These are phyloP conservation scores for Varanus salvator DNA, from an alignment of 2,113 vertebrate species.

Conservation along the genomic window DNA sequence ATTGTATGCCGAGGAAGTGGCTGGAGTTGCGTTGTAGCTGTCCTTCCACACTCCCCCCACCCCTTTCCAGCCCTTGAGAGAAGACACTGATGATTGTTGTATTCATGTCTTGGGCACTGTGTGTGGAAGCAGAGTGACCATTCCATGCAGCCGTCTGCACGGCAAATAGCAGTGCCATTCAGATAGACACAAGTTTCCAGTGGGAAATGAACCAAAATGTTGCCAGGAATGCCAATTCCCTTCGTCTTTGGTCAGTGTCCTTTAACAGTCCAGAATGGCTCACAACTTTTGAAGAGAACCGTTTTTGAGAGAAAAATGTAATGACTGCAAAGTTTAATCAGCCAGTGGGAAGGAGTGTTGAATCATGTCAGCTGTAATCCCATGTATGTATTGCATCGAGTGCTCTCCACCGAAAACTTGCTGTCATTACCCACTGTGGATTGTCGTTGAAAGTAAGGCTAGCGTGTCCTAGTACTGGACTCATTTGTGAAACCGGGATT, in stretches of 20 bases:
- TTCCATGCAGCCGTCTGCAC: not conserved
- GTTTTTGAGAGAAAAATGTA: not conserved
- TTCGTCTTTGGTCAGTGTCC: not conserved
- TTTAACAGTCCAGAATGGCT: not conserved
- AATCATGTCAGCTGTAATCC: not conserved
- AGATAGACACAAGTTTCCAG: too few relatives aligned
- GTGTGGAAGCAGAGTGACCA: not conserved
- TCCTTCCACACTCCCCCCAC: not conserved
- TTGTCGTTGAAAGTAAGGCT: not conserved
- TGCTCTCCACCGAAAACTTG: not conserved
- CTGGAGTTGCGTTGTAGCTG: not conserved
- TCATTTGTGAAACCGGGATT: not conserved
- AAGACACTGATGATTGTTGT: not conserved
- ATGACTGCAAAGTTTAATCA: not conserved
- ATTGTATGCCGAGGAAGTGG: slow-evolving; percentile 56
- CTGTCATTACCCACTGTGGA: not conserved
- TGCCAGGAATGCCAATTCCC: not conserved
- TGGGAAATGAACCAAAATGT: not conserved
- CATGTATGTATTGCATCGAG: not conserved
- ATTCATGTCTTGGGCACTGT: not conserved
- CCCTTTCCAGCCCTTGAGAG: not conserved
- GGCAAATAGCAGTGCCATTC: not conserved
- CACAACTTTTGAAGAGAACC: not conserved
- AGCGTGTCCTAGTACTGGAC: not conserved
- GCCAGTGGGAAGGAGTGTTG: not conserved